Evolutionary conservation across 1,140 invertebrate species (phyloP).

Genomic region (Meloidogyne chitwoodi): DNA sequence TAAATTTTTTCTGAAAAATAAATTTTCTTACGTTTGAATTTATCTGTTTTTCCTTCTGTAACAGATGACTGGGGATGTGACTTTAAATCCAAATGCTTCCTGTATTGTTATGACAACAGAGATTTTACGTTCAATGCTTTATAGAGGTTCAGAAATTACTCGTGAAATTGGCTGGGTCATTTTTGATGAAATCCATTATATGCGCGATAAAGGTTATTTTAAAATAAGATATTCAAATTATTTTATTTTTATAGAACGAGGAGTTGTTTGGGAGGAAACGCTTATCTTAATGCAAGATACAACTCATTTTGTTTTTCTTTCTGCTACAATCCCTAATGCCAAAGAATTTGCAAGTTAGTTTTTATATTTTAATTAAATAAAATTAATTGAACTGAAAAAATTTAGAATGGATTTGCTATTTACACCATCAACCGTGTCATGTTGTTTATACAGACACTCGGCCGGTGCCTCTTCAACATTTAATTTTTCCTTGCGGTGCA

Average conservation of each 20-base stretch:
- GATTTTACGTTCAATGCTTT: conserved; percentile 97
- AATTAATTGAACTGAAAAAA: not conserved
- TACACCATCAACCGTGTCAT: conserved; percentile 91
- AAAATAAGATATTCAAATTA: not conserved
- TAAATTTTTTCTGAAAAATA: not conserved
- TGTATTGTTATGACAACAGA: conserved; percentile 99
- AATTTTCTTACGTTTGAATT: not conserved
- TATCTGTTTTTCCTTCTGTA: conserved; percentile 96
- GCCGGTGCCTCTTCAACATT: conserved; percentile 94
- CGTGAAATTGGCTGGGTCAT: conserved; percentile 98
- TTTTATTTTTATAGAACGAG: conserved; percentile 70
- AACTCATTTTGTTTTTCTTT: conserved; percentile 83
- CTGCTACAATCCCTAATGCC: conserved; percentile 98
- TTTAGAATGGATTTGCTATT: conserved; percentile 87
- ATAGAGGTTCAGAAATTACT: conserved; percentile 91
- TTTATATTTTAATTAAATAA: not conserved
- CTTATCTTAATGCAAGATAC: conserved; percentile 94
- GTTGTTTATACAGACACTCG: conserved; percentile 98
- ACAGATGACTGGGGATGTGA: conserved; percentile 95
- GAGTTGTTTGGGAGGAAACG: conserved; percentile 99
- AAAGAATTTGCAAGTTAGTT: conserved; percentile 74
- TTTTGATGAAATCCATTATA: conserved; percentile 99
- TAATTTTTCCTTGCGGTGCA: conserved; percentile 88
- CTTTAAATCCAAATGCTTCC: conserved; percentile 93
- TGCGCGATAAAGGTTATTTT: conserved; percentile 80